Conservation (phyloP, 2,797 vertebrate species). For the Pangasius krempfi region DNA sequence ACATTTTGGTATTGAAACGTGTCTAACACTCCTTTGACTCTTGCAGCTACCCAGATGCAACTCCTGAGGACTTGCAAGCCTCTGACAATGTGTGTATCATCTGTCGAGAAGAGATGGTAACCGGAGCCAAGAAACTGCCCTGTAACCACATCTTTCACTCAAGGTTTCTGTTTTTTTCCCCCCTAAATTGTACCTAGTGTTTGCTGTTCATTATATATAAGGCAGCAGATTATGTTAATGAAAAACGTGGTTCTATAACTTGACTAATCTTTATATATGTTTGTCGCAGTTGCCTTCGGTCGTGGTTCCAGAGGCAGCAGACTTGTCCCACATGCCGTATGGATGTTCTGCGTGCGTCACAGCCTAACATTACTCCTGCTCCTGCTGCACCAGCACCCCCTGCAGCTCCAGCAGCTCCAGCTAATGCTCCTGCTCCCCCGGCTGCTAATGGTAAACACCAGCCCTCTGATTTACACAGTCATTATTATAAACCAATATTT, state of each 20-base stretch:
- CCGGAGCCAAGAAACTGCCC: conserved; percentile 91
- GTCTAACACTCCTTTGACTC: neutral
- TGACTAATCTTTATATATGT: neutral
- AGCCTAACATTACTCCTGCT: conserved; percentile 79
- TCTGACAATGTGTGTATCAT: conserved; percentile 96
- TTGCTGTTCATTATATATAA: neutral
- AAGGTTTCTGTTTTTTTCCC: conserved; percentile 73
- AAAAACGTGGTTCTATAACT: neutral
- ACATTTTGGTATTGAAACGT: neutral
- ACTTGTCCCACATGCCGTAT: conserved; percentile 96
- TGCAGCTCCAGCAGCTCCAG: conserved; percentile 67
- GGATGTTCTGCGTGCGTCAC: conserved; percentile 90
- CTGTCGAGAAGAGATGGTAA: conserved; percentile 96
- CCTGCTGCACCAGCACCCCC: conserved; percentile 76
- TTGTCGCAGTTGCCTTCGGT: conserved; percentile 87
- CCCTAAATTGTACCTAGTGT: neutral
- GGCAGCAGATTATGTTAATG: neutral
- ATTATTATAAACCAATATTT: neutral
- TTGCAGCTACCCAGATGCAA: conserved; percentile 92
- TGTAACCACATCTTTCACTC: conserved; percentile 99
- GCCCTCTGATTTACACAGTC: neutral
- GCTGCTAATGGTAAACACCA: conserved; percentile 79
- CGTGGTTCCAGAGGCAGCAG: conserved; percentile 98
- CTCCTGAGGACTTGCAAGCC: conserved; percentile 89
- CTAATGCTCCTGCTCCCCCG: conserved; percentile 73